These are phyloP conservation scores for Malacoraja senta DNA, from an alignment of 2,797 vertebrate species.

Conservation along the genomic window DNA sequence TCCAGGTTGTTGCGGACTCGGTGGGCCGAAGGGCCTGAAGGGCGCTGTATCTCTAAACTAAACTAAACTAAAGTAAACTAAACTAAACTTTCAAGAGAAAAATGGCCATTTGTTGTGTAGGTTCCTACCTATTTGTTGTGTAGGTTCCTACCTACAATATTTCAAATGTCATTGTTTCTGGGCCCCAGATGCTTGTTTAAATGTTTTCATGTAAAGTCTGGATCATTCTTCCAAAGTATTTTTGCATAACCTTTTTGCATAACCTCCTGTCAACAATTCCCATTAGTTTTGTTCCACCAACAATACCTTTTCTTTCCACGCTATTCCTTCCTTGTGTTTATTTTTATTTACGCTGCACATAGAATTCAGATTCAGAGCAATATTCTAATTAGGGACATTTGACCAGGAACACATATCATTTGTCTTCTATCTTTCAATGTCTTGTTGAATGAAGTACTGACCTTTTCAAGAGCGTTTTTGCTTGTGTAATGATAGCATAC, in stretches of 20 bases:
- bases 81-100: neutral
- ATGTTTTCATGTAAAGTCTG: neutral
- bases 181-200: neutral
- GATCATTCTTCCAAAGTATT: neutral
- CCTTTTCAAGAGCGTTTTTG: neutral
- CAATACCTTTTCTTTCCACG: neutral
- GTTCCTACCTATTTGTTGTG: neutral
- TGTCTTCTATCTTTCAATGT: neutral
- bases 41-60: too few relatives aligned
- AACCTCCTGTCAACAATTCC: neutral
- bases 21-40: too few relatives aligned
- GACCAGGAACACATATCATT: neutral
- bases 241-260: neutral
- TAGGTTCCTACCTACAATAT: too few relatives aligned
- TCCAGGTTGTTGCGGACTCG: too few relatives aligned
- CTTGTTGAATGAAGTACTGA: neutral
- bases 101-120: neutral
- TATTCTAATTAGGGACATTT: neutral
- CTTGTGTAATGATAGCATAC: neutral
- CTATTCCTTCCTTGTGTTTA: neutral
- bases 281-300: neutral
- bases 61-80: too few relatives aligned
- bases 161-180: neutral
- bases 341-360: neutral
- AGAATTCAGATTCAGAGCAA: neutral